Conservation (phyloP, 2,888 invertebrate genomes). For the Ctenicera cuprea region DNA sequence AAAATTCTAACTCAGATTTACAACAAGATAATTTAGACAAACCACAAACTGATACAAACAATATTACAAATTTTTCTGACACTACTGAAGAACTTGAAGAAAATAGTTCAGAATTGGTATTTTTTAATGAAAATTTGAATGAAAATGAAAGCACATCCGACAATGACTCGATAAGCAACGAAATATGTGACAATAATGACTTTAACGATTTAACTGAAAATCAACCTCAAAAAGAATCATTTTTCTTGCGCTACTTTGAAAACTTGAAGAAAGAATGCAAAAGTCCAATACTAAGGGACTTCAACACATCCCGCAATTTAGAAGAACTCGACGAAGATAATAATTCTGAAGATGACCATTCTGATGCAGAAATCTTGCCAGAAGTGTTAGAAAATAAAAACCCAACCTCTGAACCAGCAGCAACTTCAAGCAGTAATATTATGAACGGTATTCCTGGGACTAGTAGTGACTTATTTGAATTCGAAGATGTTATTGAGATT, state of each 20-base stretch:
- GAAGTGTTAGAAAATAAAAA: background rate
- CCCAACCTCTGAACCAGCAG: background rate
- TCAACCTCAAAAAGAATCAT: constrained; percentile 57
- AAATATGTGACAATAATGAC: constrained; percentile 24
- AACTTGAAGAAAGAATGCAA: constrained; percentile 42
- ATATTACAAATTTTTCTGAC: constrained; percentile 7
- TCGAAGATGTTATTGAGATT: constrained; percentile 69
- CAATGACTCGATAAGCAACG: constrained; percentile 45
- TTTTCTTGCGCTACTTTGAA: constrained; percentile 63
- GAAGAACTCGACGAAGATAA: constrained; percentile 40
- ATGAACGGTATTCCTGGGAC: constrained; percentile 1
- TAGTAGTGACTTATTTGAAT: constrained; percentile 47
- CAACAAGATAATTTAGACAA: background rate
- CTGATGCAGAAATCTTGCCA: constrained; percentile 30
- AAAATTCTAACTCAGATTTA: background rate
- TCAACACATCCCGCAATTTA: constrained; percentile 65
- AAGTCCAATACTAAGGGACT: constrained; percentile 57
- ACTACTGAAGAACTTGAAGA: constrained; percentile 35
- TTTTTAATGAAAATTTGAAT: constrained; percentile 34
- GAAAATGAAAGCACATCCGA: constrained; percentile 22
- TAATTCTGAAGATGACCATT: constrained; percentile 34
- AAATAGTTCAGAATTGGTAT: constrained; percentile 33
- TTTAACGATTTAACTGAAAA: background rate
- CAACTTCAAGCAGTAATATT: background rate
- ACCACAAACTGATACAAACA: background rate